Evolutionary conservation across 2,888 invertebrate genomes (phyloP), one percentile per base, ranked within the genome.

Genomic region (Limnephilus auricula): DNA sequence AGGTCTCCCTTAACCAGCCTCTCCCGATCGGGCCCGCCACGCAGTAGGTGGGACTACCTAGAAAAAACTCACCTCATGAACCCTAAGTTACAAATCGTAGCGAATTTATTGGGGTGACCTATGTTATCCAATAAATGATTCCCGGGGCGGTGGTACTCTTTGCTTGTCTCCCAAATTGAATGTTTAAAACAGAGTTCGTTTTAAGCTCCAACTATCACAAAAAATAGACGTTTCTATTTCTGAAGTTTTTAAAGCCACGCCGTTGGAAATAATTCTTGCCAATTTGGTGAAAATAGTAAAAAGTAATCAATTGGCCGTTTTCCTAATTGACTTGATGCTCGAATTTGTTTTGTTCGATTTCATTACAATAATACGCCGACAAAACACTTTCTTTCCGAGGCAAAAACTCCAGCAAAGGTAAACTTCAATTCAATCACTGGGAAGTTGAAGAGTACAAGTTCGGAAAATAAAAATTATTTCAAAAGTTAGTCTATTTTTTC

Each of bases 331-430:
- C 40, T 15, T 40, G 85, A 84, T 37, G 84, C n/a, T 40, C 5
- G 30, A 31, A 31, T 45, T 37, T 31, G 15, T 87, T 32, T 87
- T 65, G 87, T 31, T 65, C 10, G 65, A 78, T 87, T 87, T 87
- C 87, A 87, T 87, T 87, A 78, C 31, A 65, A 65, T 31, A 31
- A 78, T 32, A 65, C 78, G 34, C n/a, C 87, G n/a, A 86, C 32
- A 78, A 31, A 78, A 50, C 87, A 87, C 87, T 87, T 87, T 87
- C 87, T 87, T 85, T 32, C 32, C 32, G 12, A 32, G 84, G 87
- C 87, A 65, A 87, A 65, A 87, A 84, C 65, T 12, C 9, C 25
- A 25, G 18, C 40, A 37, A 37, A n/a, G n/a, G 84, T 84, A 84
- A 84, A n/a, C 37, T 84, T 37, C n/a, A 18, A 32, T 37, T 80